Evolutionary conservation across 2,888 invertebrate species (phyloP).

Genomic region (Athalia rosae): DNA sequence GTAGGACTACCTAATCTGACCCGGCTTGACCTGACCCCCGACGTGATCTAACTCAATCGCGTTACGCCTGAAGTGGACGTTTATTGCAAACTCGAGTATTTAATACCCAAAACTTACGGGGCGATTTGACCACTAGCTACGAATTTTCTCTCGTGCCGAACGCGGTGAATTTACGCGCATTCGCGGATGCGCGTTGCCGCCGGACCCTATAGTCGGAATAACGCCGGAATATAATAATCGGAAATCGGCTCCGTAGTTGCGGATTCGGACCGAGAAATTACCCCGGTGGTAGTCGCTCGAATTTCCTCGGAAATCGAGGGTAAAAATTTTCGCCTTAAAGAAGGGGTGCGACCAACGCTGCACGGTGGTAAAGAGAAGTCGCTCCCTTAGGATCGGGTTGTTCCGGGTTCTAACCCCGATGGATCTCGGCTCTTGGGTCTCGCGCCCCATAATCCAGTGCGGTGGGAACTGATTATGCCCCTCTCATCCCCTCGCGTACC

Average conservation of each 20-base stretch:
- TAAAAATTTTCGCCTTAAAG: conserved; percentile 35
- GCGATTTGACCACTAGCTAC: too few relatives aligned
- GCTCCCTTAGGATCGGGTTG: conserved; percentile 59
- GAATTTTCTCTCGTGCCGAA: too few relatives aligned
- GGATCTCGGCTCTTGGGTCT: conserved; percentile 60
- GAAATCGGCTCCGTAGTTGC: too few relatives aligned
- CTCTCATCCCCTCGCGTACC: conserved; percentile 53
- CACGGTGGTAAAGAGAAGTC: conserved; percentile 14
- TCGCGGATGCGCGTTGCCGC: too few relatives aligned
- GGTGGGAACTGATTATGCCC: conserved; percentile 73
- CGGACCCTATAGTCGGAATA: too few relatives aligned
- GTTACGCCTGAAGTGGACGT: conserved; percentile 25
- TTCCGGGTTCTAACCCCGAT: conserved; percentile 66
- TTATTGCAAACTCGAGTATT: conserved; percentile 31
- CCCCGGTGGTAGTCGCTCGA: neutral
- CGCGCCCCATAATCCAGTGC: conserved; percentile 72
- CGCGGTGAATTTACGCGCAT: too few relatives aligned
- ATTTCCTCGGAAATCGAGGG: neutral
- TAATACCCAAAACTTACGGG: neutral
- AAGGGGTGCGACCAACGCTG: conserved; percentile 3
- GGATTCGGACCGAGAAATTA: neutral
- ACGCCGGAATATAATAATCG: too few relatives aligned
- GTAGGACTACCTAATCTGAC: conserved; percentile 22
- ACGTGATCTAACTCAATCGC: conserved; percentile 27
- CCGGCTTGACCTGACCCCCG: conserved; percentile 24